Evolutionary conservation across 2,888 invertebrate genomes (phyloP).

Genomic region (Lobophora halterata): DNA sequence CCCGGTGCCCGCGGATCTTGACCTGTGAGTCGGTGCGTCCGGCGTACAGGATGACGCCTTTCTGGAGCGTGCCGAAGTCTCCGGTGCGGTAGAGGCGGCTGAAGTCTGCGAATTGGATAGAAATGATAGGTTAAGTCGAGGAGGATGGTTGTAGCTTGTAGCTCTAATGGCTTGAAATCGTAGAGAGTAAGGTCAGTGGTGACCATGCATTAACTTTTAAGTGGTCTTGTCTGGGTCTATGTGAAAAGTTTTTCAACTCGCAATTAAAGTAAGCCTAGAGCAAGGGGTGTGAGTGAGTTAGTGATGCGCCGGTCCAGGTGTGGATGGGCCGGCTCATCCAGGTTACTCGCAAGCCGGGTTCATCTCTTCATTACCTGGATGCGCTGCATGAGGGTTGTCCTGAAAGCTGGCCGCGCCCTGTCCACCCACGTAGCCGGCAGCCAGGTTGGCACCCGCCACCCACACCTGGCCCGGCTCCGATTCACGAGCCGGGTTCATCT

Average conservation of each 20-base stretch:
- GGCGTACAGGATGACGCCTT: constrained; percentile 86
- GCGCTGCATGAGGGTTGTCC: constrained; percentile 85
- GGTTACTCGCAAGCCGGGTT: no score
- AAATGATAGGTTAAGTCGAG: neutral
- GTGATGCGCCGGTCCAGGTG: no score
- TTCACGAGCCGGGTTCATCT: constrained; percentile 85
- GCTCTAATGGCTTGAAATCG: no score
- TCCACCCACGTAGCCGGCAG: constrained; percentile 89
- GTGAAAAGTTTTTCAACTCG: no score
- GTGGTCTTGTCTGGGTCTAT: no score
- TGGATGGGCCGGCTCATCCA: no score
- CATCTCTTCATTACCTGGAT: constrained; percentile 62
- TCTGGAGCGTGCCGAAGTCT: constrained; percentile 88
- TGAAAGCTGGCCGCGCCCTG: constrained; percentile 87
- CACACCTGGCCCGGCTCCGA: constrained; percentile 91
- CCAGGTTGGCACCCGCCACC: constrained; percentile 90
- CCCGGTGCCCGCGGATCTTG: constrained; percentile 92
- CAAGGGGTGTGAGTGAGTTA: no score
- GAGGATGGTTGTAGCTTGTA: no score
- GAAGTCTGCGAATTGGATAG: constrained; percentile 78
- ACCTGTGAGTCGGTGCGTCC: constrained; percentile 93
- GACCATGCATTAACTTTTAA: no score
- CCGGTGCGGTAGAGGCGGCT: constrained; percentile 90
- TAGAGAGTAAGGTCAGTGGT: no score
- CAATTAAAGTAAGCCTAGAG: no score